Percentiles rank a stretch among this genome's conserved stretches.
Conservation (phyloP, 1,140 invertebrate species). For the Drosophila orena region DNA sequence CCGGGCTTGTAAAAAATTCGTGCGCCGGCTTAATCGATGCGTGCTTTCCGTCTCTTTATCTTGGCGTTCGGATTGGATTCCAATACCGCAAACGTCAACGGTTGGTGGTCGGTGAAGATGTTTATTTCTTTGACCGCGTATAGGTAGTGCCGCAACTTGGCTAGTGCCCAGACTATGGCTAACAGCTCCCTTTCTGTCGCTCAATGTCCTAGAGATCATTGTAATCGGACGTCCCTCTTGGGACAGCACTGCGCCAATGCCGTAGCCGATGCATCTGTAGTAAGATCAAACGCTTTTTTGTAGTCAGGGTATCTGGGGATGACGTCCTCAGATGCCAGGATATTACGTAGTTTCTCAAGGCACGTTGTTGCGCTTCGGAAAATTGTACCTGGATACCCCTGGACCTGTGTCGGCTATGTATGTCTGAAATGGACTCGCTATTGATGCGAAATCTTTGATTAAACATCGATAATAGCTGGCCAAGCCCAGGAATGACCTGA, state of each 20-base stretch:
- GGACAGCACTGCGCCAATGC: conserved; percentile 18
- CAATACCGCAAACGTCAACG: too few relatives aligned
- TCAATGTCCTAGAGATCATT: conserved; percentile 19
- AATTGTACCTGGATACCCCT: background rate
- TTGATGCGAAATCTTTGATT: conserved; percentile 4
- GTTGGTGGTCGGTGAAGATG: too few relatives aligned
- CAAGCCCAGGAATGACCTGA: conserved; percentile 1
- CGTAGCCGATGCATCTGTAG: conserved; percentile 16
- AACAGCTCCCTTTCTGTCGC: conserved; percentile 17
- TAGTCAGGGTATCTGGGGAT: conserved; percentile 14
- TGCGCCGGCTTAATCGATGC: background rate
- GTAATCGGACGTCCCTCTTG: conserved; percentile 23
- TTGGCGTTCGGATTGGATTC: too few relatives aligned
- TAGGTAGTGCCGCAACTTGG: conserved; percentile 13
- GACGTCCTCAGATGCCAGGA: background rate
- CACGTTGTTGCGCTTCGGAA: conserved; percentile 11
- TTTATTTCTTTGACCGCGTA: conserved; percentile 2
- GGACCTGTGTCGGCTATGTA: conserved; percentile 1
- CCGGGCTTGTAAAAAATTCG: conserved; percentile 7
- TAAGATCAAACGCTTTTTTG: conserved; percentile 23
- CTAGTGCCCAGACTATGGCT: conserved; percentile 21
- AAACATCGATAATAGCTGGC: conserved; percentile 20
- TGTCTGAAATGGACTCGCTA: background rate
- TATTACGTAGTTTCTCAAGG: conserved; percentile 22
- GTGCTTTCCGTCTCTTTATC: background rate